These are phyloP conservation scores for Melipona bicolor DNA, from an alignment of 2,888 invertebrate species.

Conservation along the genomic window DNA sequence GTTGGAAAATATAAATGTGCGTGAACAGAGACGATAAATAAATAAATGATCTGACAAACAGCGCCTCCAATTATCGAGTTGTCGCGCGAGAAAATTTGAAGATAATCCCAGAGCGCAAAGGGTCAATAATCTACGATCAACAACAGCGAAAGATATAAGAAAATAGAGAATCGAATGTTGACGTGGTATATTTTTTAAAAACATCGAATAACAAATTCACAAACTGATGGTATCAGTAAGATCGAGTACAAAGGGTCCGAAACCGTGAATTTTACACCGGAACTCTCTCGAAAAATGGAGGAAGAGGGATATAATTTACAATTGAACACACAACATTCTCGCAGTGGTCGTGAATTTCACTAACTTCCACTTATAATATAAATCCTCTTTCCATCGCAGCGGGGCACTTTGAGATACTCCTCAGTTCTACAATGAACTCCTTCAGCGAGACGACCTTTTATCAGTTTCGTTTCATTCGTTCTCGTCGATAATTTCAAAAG, in stretches of 20 bases:
- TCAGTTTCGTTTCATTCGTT: neutral
- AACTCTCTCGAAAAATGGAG: neutral
- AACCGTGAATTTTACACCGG: too few species aligned
- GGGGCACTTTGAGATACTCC: conserved; percentile 59
- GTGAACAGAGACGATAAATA: too few species aligned
- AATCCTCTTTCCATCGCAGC: conserved; percentile 40
- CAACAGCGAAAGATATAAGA: neutral
- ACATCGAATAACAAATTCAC: neutral
- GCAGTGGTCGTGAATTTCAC: conserved; percentile 6
- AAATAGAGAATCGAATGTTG: neutral
- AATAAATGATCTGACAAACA: too few species aligned
- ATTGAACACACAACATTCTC: conserved; percentile 50
- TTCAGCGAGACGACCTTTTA: neutral
- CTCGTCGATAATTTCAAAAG: neutral
- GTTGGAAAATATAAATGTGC: too few species aligned
- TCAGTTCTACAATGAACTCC: neutral
- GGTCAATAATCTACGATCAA: neutral
- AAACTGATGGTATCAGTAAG: neutral
- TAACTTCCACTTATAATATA: conserved; percentile 42
- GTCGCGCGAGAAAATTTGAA: too few species aligned
- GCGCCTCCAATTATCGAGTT: too few species aligned
- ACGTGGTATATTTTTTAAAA: neutral
- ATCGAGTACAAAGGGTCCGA: conserved; percentile 7
- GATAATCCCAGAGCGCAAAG: too few species aligned
- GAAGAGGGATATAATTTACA: conserved; percentile 15